Base-by-base conservation (phyloP, 2,113 vertebrate genomes). In the Pedetes capensis region DNA sequence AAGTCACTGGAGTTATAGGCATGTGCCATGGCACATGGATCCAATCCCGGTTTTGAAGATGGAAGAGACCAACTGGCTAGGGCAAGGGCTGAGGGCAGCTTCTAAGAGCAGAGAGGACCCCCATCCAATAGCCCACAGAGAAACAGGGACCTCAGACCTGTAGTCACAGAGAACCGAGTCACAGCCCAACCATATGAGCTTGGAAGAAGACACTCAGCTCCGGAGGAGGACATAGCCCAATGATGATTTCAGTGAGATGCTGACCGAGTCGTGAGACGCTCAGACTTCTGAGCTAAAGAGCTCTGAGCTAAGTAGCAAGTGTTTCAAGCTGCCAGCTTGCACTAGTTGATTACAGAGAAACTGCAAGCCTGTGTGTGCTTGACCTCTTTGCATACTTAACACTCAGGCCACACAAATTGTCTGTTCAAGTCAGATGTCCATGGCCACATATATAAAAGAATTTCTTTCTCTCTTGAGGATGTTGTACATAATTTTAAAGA, bases 291-390 rank as follows among this genome's bases (percentile, higher is more conserved):
- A 79, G 22, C 59, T 47, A 80, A 4, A 25, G 47, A 47, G 29
- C 37, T 7, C 4, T 20, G 74, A 34, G 55, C 1, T 34, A 53
- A 39, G 29, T 49, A 57, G 5, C 6, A 20, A 37, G 34, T 63
- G 20, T 32, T 44, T 81, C 20, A 57, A 83, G 63, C n/a, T 20
- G 4, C n/a, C 34, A 39, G 5, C 3, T 10, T 74, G 20, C 3
- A 37, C 49, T 37, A 47, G 74, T 2, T 42, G 11, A 27, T 23
- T 9, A n/a, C 57, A 68, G 14, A 63, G 42, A 27, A 78, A 44
- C 0, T 0, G 5, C 14, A n/a, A 11, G 5, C 1, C 9, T 34
- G n/a, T 80, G 37, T 10, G 4, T 5, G 18, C 18, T 6, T 8
- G 2, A 5, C 27, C 17, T 39, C 64, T 29, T 27, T 7, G 0